A percentile compares a stretch with the other conserved stretches of the same genome.
Evolutionary conservation across 2,113 vertebrate genomes (phyloP).

Genomic region (Natator depressus): DNA sequence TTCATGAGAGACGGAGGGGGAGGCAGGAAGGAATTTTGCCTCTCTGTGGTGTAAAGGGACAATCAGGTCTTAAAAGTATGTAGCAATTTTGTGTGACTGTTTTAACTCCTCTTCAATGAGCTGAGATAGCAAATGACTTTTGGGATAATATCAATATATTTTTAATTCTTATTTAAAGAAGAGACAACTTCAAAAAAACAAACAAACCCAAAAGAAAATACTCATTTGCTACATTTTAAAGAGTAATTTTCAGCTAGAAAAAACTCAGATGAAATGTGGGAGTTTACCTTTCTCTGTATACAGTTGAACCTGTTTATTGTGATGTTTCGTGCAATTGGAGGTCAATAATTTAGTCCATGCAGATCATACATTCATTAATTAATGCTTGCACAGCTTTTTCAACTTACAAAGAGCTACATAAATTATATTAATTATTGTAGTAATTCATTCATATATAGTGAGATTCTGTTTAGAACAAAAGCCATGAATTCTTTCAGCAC

Average conservation of each 20-base stretch:
- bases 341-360: background rate
- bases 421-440: background rate
- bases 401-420: background rate
- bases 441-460: background rate
- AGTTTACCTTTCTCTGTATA: background rate
- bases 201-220: background rate
- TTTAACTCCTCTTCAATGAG: conserved; percentile 18
- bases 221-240: background rate
- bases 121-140: background rate
- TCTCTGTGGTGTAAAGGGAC: background rate
- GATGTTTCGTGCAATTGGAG: background rate
- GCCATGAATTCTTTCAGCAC: background rate
- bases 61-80: background rate
- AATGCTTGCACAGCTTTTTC: background rate
- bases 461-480: background rate
- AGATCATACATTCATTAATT: background rate
- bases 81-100: background rate
- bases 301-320: background rate
- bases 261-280: background rate
- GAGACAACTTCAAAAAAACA: background rate
- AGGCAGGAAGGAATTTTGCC: background rate
- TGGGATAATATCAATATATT: background rate
- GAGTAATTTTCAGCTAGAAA: background rate
- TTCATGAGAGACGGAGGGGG: background rate
- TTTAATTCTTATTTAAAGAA: background rate